Evolutionary conservation across 1,140 invertebrate genomes (phyloP).

Genomic region (Temnothorax longispinosus): DNA sequence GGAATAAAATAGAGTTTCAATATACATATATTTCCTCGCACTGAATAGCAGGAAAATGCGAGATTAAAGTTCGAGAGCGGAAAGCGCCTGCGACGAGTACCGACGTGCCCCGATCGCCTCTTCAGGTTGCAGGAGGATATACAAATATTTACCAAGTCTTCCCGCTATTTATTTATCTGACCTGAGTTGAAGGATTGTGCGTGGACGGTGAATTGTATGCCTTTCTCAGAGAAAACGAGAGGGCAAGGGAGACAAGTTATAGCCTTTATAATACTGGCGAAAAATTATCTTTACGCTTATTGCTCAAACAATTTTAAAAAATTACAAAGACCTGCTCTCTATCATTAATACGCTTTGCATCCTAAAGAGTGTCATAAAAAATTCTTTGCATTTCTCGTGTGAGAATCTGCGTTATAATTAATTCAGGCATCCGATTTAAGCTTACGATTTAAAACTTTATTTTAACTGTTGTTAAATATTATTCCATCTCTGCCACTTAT

Average conservation of each 20-base stretch:
- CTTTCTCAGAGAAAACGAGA: slow-evolving; percentile 10
- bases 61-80: slow-evolving; percentile 49
- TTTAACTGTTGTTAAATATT: slow-evolving; percentile 20
- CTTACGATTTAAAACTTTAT: not conserved
- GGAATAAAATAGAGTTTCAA: not conserved
- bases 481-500: slow-evolving; percentile 4
- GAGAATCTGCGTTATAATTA: not conserved
- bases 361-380: not conserved
- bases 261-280: slow-evolving; percentile 18
- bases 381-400: not conserved
- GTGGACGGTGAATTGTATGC: not conserved
- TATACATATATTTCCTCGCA: not conserved
- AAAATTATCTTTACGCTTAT: slow-evolving; percentile 56
- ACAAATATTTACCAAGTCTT: slow-evolving; percentile 72
- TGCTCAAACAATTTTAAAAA: slow-evolving; percentile 47
- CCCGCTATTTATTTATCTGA: slow-evolving; percentile 73
- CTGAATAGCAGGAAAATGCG: slow-evolving; percentile 15
- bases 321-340: not conserved
- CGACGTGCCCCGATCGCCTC: slow-evolving; percentile 36
- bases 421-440: slow-evolving; percentile 11
- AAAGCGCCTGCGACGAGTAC: slow-evolving; percentile 33
- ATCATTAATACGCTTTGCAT: not conserved
- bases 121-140: slow-evolving; percentile 60
- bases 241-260: slow-evolving; percentile 5
- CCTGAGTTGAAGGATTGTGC: slow-evolving; percentile 38